A percentile compares a stretch with the other conserved stretches of the same genome.
These are phyloP conservation scores for Metellina segmentata DNA, from an alignment of 2,888 invertebrate genomes.

Conservation along the genomic window DNA sequence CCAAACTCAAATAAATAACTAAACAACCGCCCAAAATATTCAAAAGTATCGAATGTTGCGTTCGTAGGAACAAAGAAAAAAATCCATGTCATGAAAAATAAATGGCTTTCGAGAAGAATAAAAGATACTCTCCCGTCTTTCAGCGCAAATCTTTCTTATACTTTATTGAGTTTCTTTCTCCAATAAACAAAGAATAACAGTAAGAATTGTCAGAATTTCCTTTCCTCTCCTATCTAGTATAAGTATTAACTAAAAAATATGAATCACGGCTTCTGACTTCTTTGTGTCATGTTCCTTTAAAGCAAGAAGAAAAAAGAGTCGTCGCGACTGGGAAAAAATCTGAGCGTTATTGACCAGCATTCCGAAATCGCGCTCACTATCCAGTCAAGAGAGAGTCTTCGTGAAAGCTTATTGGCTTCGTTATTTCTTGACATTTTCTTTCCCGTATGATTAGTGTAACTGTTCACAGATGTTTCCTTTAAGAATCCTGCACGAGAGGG, in stretches of 20 bases:
- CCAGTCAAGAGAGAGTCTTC: slow-evolving; percentile 2
- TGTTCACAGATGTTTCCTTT: slow-evolving; percentile 62
- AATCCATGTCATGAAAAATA: background rate
- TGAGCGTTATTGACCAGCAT: background rate
- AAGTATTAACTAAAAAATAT: background rate
- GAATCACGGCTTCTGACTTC: background rate
- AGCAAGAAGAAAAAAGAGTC: background rate
- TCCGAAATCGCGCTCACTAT: background rate
- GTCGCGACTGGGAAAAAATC: background rate
- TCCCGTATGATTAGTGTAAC: slow-evolving; percentile 51
- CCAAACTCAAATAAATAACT: background rate
- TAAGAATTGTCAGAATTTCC: slow-evolving; percentile 1
- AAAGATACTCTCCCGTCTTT: background rate
- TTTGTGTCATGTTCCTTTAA: background rate
- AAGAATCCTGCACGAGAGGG: slow-evolving; percentile 23
- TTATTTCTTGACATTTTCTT: slow-evolving; percentile 52
- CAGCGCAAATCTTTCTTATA: background rate
- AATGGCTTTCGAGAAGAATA: background rate
- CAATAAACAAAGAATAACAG: slow-evolving; percentile 1
- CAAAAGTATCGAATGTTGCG: background rate
- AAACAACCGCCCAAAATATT: background rate
- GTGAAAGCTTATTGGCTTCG: slow-evolving; percentile 58
- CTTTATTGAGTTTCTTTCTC: background rate
- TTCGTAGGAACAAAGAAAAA: background rate
- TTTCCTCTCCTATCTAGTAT: background rate